Evolutionary conservation across 2,888 invertebrate species (phyloP).

Genomic region (Andrena fulva): DNA sequence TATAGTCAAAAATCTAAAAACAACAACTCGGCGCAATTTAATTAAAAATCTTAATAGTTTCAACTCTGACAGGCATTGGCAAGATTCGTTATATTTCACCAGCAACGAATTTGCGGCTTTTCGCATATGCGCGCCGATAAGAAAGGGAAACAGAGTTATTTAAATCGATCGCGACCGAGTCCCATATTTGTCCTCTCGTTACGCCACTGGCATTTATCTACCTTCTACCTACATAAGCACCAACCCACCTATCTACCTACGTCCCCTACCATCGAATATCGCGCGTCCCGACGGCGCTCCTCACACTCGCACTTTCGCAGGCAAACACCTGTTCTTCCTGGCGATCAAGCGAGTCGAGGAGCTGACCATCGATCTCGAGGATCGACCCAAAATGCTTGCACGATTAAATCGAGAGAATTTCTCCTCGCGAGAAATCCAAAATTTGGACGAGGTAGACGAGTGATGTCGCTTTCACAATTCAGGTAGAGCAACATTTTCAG

Average conservation of each 20-base stretch:
- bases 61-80: background rate
- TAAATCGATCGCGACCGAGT: conserved; percentile 33
- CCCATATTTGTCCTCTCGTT: conserved; percentile 44
- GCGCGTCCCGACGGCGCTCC: conserved; percentile 19
- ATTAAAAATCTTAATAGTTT: background rate
- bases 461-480: background rate
- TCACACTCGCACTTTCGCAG: conserved; percentile 62
- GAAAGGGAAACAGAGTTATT: conserved; percentile 27
- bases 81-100: background rate
- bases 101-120: conserved; percentile 4
- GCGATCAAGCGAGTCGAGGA: conserved; percentile 14
- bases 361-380: conserved; percentile 29
- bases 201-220: conserved; percentile 35
- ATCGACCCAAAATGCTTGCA: background rate
- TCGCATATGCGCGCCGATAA: background rate
- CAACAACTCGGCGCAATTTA: too few species aligned
- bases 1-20: too few species aligned
- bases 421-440: background rate
- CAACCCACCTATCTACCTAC: conserved; percentile 11
- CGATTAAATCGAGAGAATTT: background rate
- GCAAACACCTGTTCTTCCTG: conserved; percentile 61
- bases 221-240: conserved; percentile 33
- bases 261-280: conserved; percentile 40
- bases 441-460: background rate
- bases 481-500: too few species aligned